A percentile compares a stretch with the other conserved stretches of the same genome.
These are phyloP conservation scores for Perognathus longimembris DNA, from an alignment of 2,113 vertebrate genomes.

Conservation along the genomic window DNA sequence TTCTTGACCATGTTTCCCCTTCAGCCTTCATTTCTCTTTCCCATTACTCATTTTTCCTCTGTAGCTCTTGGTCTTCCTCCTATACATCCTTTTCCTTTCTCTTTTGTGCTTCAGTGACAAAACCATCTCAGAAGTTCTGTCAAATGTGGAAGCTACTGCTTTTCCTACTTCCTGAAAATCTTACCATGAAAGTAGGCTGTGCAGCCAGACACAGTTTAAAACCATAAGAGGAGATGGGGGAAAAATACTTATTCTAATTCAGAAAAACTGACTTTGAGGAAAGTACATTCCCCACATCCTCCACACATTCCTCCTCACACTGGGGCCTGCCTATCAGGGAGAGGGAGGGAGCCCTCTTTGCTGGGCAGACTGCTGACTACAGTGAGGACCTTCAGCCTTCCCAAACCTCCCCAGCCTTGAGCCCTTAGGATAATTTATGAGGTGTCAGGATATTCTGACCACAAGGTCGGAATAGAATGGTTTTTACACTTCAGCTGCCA, in stretches of 20 bases:
- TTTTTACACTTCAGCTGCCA: slow-evolving; percentile 88
- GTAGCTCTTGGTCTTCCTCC: neutral
- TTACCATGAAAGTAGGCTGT: neutral
- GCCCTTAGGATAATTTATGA: slow-evolving; percentile 89
- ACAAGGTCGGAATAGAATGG: slow-evolving; percentile 82
- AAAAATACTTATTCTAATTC: neutral
- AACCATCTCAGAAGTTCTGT: neutral
- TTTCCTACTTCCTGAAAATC: neutral
- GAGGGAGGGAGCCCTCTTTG: slow-evolving; percentile 34
- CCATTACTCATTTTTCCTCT: neutral
- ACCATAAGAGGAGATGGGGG: neutral
- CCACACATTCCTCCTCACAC: too few species aligned
- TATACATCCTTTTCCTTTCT: neutral
- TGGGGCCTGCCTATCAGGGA: slow-evolving; percentile 63
- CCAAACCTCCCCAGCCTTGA: slow-evolving; percentile 59
- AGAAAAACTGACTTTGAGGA: neutral
- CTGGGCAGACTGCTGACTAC: slow-evolving; percentile 53
- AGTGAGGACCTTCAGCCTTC: slow-evolving; percentile 72
- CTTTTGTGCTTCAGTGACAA: neutral
- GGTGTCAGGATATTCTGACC: slow-evolving; percentile 88
- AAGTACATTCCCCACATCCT: slow-evolving; percentile 29
- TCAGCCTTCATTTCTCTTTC: neutral
- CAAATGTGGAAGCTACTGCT: neutral
- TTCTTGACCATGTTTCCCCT: neutral
- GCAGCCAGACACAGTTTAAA: neutral